A percentile compares a stretch with the other conserved stretches of the same genome.
phyloP scores from a whole-genome alignment of 2,113 vertebrate species.

The Lophochroa leadbeateri region DNA sequence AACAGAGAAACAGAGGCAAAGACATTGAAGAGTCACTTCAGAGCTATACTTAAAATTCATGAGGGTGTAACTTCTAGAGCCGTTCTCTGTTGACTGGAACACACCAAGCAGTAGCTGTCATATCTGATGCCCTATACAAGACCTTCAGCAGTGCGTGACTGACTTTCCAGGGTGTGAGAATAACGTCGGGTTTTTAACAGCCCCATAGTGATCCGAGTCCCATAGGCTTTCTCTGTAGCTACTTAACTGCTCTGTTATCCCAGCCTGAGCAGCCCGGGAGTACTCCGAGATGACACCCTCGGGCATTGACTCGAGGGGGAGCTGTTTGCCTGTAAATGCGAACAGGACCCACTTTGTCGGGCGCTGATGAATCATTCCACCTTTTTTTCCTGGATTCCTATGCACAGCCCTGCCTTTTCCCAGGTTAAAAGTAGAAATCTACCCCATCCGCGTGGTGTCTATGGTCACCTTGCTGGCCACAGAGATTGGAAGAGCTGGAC shows the following conservation, averaged over 20 bases:
- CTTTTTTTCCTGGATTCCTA: not conserved
- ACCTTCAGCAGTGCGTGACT: not conserved
- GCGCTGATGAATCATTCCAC: not conserved
- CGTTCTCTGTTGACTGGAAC: not conserved
- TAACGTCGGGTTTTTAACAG: not conserved
- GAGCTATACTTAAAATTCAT: not conserved
- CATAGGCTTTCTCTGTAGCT: not conserved
- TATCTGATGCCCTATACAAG: not conserved
- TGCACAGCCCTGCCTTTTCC: not conserved
- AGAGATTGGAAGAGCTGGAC: not conserved
- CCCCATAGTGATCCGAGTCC: accelerated
- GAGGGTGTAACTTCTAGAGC: not conserved
- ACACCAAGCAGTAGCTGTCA: not conserved
- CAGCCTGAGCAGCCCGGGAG: not conserved
- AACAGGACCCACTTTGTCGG: not conserved
- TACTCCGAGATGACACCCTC: not conserved
- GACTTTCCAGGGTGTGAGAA: not conserved
- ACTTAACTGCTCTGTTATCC: not conserved
- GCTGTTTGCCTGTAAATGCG: not conserved
- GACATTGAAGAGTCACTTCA: not conserved
- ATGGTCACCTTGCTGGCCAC: not conserved
- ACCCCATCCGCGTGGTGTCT: accelerated
- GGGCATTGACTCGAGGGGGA: not conserved
- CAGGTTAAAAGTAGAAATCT: not conserved
- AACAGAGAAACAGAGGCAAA: not conserved